Evolutionary conservation across 2,888 invertebrate genomes (phyloP), one percentile per base, ranked within the genome.

Genomic region (Nomada flava): DNA sequence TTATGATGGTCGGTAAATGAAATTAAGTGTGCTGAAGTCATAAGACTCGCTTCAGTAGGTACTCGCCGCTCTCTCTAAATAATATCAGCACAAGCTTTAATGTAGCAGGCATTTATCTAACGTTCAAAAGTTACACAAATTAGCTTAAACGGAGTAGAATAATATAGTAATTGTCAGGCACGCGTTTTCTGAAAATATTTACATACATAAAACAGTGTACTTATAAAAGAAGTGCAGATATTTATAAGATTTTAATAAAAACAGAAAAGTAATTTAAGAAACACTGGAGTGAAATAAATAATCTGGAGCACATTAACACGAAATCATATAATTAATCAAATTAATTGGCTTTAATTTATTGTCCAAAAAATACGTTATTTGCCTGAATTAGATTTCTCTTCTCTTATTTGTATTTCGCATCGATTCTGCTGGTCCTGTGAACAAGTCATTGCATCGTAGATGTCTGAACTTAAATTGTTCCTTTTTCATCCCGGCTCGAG

Each of bases 1-100:
- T 67, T 73, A 73, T 57, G 47, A 44, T 18, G 29, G 26, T 18
- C 64, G 26, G 26, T 50, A 73, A 73, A 67, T 67, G 68, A 47
- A 68, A 73, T 67, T 73, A 73, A 73, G 67, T 36, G 29, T 36
- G 57, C 47, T 23, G 55, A 55, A 47, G 53, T 26, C 0, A 4
- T 71, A 63, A 64, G 20, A 65, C n/a, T 15, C 44, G 64, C 26
- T 15, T 15, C 10, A 18, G 10, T 26, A 42, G 18, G 67, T 23
- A 47, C 71, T 50, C 20, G 13, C n/a, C 11, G 23, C 3, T 47
- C 20, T 36, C 71, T 42, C 42, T 63, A 63, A 42, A 72, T 42
- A 63, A 42, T 11, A 20, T 15, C 29, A 20, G 10, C 5, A 47
- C 20, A 36, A 71, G 63, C 50, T 63, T 71, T 42, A 42, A 23